Conservation (phyloP, 2,888 invertebrate genomes). For the Sipha maydis region DNA sequence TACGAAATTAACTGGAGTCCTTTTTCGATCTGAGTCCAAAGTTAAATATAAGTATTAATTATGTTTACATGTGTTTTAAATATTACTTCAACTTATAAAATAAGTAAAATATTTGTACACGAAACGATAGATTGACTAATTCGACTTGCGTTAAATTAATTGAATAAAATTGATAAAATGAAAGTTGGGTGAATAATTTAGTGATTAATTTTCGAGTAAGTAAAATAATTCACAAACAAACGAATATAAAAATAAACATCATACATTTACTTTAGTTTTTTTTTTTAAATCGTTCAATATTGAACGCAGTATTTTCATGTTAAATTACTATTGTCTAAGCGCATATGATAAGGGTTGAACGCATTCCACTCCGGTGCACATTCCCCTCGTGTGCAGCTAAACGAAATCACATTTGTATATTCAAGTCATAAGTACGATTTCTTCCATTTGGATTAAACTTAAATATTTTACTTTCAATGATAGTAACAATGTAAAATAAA, state of each 20-base stretch:
- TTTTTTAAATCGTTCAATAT: background rate
- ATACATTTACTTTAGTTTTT: background rate
- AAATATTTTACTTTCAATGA: background rate
- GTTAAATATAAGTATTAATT: too few relatives aligned
- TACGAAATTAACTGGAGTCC: too few relatives aligned
- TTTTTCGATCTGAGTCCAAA: too few relatives aligned
- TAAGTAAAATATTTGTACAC: too few relatives aligned
- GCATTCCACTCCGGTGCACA: slow-evolving; percentile 6
- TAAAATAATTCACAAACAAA: too few relatives aligned
- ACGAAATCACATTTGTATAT: background rate
- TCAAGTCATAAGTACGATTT: background rate
- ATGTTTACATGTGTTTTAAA: too few relatives aligned
- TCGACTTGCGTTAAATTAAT: too few relatives aligned
- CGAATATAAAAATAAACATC: too few relatives aligned
- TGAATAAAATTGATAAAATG: too few relatives aligned
- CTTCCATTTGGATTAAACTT: background rate
- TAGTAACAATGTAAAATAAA: background rate
- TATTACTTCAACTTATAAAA: too few relatives aligned
- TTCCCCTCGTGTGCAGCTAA: background rate
- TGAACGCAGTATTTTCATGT: slow-evolving; percentile 17
- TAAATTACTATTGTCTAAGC: slow-evolving; percentile 38
- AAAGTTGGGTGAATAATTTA: too few relatives aligned
- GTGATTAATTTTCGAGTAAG: background rate
- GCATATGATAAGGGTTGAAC: slow-evolving; percentile 14
- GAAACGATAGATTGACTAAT: too few relatives aligned